phyloP scores from a whole-genome alignment of 2,113 vertebrate genomes.

The Glareola pratincola region DNA sequence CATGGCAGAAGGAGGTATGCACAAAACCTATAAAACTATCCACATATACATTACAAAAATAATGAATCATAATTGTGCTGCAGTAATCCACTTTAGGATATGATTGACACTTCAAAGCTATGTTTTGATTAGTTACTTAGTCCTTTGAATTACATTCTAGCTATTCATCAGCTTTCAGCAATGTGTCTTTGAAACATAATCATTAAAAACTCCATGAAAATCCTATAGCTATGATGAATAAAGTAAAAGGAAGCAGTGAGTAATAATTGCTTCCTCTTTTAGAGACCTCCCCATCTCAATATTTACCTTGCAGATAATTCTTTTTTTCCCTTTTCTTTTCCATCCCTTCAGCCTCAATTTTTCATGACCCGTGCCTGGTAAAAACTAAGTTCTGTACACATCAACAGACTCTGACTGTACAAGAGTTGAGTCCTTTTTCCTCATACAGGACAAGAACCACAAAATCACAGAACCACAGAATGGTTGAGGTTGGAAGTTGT shows the following conservation, averaged over 20 bases:
- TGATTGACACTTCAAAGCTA: conserved; percentile 11
- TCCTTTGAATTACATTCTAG: not conserved
- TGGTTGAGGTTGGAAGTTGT: not conserved
- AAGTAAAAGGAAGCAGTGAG: not conserved
- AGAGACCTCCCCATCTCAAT: not conserved
- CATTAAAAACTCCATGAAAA: not conserved
- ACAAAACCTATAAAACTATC: not conserved
- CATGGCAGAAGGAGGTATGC: not conserved
- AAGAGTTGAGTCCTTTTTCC: accelerated
- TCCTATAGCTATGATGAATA: not conserved
- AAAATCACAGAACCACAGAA: not conserved
- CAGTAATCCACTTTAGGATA: not conserved
- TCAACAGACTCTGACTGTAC: not conserved
- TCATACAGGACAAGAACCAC: not conserved
- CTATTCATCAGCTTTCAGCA: not conserved
- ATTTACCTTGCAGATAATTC: not conserved
- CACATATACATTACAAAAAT: not conserved
- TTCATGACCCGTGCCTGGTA: not conserved
- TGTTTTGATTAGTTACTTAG: not conserved
- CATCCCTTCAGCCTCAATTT: not conserved
- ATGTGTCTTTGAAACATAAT: not conserved
- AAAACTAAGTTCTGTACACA: not conserved
- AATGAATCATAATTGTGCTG: not conserved
- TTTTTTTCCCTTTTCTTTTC: not conserved
- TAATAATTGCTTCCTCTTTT: not conserved